phyloP scores from a whole-genome alignment of 2,888 invertebrate genomes.

The Lottia scabra region DNA sequence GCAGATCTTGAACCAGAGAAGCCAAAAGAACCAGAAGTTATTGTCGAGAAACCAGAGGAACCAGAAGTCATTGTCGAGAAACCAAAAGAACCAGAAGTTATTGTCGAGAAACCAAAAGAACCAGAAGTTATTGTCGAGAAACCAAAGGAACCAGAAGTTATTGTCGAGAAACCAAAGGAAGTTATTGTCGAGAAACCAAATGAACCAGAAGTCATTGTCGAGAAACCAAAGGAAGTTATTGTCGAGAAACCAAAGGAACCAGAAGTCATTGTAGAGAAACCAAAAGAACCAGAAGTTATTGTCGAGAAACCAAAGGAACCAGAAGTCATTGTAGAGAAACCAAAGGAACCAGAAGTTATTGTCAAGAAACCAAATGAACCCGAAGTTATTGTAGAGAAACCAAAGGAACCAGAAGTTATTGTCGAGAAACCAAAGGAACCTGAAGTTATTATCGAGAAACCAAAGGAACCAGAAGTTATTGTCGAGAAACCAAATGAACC shows the following conservation, averaged over 20 bases:
- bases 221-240: neutral
- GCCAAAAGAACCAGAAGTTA: neutral
- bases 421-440: neutral
- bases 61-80: neutral
- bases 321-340: neutral
- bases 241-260: neutral
- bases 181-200: neutral
- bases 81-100: neutral
- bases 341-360: neutral
- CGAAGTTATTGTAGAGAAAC: neutral
- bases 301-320: neutral
- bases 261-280: neutral
- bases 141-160: neutral
- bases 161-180: neutral
- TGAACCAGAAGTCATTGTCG: neutral
- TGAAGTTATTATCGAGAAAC: neutral
- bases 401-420: neutral
- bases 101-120: neutral
- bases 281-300: neutral
- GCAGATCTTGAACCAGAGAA: neutral
- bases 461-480: constrained; percentile 1
- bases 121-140: neutral
- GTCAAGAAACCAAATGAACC: neutral
- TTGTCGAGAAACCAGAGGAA: neutral
- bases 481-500: neutral